Percentiles rank a stretch among this genome's conserved stretches.
Conservation (phyloP, 1,140 invertebrate species). For the Drosophila azteca region DNA sequence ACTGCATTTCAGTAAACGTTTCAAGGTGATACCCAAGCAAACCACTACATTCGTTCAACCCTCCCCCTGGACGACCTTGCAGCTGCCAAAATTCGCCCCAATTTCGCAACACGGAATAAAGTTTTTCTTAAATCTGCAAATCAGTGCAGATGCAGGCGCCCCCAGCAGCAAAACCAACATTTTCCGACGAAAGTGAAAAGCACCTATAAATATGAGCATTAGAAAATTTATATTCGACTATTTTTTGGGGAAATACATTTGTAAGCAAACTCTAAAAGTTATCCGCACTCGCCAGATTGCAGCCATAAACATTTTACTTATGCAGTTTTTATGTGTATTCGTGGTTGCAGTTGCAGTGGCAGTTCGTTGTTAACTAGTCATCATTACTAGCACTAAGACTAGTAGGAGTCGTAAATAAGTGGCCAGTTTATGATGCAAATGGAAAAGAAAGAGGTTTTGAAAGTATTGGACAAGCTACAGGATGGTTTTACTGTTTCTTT, state of each 20-base stretch:
- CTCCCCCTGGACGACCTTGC: slow-evolving; percentile 16
- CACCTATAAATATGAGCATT: slow-evolving; percentile 43
- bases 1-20: background rate
- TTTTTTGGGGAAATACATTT: background rate
- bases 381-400: slow-evolving; percentile 5
- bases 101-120: slow-evolving; percentile 9
- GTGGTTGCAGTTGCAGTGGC: background rate
- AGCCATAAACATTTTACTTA: background rate
- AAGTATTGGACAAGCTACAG: background rate
- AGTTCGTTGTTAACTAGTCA: slow-evolving; percentile 10
- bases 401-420: slow-evolving; percentile 22
- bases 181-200: slow-evolving; percentile 19
- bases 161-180: background rate
- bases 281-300: background rate
- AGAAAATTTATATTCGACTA: slow-evolving; percentile 27
- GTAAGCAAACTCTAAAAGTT: slow-evolving; percentile 33
- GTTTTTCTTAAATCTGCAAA: slow-evolving; percentile 38
- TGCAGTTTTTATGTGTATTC: background rate
- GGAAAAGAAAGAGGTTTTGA: background rate
- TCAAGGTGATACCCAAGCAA: slow-evolving; percentile 8
- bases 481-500: slow-evolving; percentile 4
- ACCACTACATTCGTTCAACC: background rate
- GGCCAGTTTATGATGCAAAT: slow-evolving; percentile 43
- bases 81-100: too few species aligned
- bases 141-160: slow-evolving; percentile 36